Base-by-base conservation (phyloP, 2,888 invertebrate species). In the Prosapia bicincta region DNA sequence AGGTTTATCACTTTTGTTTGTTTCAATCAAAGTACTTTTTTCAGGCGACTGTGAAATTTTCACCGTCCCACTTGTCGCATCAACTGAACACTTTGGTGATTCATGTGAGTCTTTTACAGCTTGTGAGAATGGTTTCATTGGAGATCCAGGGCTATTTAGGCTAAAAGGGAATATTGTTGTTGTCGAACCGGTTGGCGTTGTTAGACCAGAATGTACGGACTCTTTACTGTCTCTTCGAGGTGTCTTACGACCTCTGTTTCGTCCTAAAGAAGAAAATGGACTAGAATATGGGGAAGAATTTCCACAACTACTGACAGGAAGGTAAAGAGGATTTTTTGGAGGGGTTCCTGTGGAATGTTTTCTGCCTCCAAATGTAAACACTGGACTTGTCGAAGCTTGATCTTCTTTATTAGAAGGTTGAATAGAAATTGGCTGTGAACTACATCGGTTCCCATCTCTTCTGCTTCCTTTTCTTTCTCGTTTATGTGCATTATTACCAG, bases 161-260 rank as follows among this genome's bases (percentile, higher is more conserved):
- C 89, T 90, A 81, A 92, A 87, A 0, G 92, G 91, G 83, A 92
- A 92, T 77, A 92, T 89, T 0, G 91, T 90, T 75, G 88, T 88
- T 6, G 86, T 86, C 2, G 88, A 90, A 68, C 90, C 90, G 0
- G 89, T 88, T 0, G 89, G 89, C 0, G 90, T 89, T 1, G 87
- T 85, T 78, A 85, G 83, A 75, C 85, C 85, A 74, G 77, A 78
- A n/a, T 69, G 74, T n/a, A n/a, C 72, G 1, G 76, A 76, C 75
- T 86, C 86, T 78, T 84, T 84, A 3, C 85, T 85, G 78, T 86
- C 85, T 69, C 86, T 83, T n/a, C 86, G 83, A 43, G 76, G 75
- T 20, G 78, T 79, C 75, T 78, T 78, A 66, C 77, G 77, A 38
- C 69, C 75, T 74, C 80, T 74, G 24, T 86, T 86, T 66, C 86